Evolutionary conservation across 2,797 vertebrate species (phyloP).

Genomic region (Phaenicophaeus curvirostris): DNA sequence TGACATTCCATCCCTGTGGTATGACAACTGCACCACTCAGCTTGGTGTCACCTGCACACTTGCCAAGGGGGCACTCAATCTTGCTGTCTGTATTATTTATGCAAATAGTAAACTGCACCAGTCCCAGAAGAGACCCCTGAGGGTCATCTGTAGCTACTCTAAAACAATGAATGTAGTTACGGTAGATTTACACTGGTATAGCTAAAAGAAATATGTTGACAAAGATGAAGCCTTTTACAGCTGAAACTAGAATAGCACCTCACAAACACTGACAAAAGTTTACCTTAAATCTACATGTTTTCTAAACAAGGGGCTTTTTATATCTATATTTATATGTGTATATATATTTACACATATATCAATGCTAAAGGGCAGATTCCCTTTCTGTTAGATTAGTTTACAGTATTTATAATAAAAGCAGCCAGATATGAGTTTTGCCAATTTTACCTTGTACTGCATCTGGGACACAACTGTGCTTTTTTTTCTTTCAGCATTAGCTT

Average conservation of each 20-base stretch:
- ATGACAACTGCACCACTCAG: too few relatives aligned
- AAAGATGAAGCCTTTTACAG: neutral
- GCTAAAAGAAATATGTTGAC: neutral
- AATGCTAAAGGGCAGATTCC: neutral
- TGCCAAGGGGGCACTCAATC: too few relatives aligned
- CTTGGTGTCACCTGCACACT: too few relatives aligned
- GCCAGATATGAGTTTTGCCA: neutral
- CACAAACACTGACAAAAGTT: rapidly evolving
- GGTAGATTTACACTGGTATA: neutral
- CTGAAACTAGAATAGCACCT: neutral
- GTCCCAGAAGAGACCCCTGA: too few relatives aligned
- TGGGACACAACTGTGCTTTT: neutral
- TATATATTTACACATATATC: neutral
- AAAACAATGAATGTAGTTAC: neutral
- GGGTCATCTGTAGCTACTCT: too few relatives aligned
- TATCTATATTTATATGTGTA: too few relatives aligned
- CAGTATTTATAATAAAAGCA: neutral
- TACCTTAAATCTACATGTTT: neutral
- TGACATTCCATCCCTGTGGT: too few relatives aligned
- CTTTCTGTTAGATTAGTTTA: neutral
- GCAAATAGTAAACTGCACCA: too few relatives aligned
- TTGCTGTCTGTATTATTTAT: too few relatives aligned
- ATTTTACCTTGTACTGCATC: neutral
- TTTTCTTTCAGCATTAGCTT: neutral
- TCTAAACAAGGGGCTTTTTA: neutral